phyloP scores from a whole-genome alignment of 2,113 vertebrate species.

The Australoheros scitulus region DNA sequence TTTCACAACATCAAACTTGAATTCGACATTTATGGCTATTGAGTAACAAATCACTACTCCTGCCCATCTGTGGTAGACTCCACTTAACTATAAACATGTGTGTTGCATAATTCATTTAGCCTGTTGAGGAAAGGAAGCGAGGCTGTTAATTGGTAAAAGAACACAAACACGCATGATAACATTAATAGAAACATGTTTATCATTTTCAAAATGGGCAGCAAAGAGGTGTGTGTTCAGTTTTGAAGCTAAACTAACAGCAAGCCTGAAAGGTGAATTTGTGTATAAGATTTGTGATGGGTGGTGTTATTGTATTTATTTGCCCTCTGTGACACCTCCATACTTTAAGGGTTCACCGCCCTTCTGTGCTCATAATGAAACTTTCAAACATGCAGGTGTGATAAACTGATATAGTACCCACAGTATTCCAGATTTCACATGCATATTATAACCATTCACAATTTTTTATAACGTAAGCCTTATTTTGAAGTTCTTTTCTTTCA shows the following conservation, averaged over 20 bases:
- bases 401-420: constrained; percentile 18
- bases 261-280: neutral
- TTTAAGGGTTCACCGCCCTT: constrained; percentile 9
- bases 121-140: constrained; percentile 21
- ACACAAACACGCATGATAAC: neutral
- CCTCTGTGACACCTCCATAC: neutral
- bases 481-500: neutral
- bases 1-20: neutral
- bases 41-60: neutral
- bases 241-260: neutral
- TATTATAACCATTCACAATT: neutral
- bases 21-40: neutral
- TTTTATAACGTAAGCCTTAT: neutral
- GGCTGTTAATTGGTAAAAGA: constrained; percentile 19
- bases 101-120: constrained; percentile 36
- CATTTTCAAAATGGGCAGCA: neutral
- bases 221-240: neutral
- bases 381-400: constrained; percentile 32
- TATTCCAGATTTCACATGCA: neutral
- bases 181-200: constrained; percentile 3
- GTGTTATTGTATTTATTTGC: constrained; percentile 5
- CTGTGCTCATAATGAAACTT: constrained; percentile 43
- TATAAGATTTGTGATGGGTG: neutral
- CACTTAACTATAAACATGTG: neutral
- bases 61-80: neutral